Conservation (phyloP, 37 sponge, comb jelly and placozoan genomes). For the Crambe crambe region DNA sequence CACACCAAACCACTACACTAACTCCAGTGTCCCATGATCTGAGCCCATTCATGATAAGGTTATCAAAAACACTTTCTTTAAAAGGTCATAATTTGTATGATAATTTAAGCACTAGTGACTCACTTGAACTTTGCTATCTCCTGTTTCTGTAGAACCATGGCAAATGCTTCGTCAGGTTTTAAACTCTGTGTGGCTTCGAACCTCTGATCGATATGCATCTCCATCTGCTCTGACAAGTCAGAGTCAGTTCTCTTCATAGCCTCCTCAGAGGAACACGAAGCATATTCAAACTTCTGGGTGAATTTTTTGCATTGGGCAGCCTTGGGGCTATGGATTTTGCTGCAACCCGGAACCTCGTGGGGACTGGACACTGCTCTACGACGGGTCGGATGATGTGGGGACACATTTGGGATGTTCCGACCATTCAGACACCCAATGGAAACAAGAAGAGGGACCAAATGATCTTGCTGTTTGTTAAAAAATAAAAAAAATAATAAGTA, state of each 20-base stretch:
- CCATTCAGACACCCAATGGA: constrained; percentile 22
- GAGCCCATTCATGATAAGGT: neutral
- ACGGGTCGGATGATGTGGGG: neutral
- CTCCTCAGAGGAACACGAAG: neutral
- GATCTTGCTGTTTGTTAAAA: constrained; percentile 24
- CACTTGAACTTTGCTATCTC: constrained; percentile 24
- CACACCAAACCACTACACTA: neutral
- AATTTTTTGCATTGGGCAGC: neutral
- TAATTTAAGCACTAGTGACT: neutral
- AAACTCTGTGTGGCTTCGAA: constrained; percentile 3
- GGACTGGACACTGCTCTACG: constrained; percentile 1
- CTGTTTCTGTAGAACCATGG: constrained; percentile 21
- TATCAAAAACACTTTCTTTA: too few species aligned
- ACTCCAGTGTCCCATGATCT: too few species aligned
- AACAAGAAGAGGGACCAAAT: constrained; percentile 24
- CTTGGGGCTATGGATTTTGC: neutral
- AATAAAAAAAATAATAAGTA: too few species aligned
- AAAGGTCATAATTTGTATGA: neutral
- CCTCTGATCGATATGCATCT: constrained; percentile 14
- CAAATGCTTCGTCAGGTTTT: constrained; percentile 28
- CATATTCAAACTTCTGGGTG: neutral
- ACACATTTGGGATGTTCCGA: neutral
- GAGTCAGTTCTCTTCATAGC: neutral
- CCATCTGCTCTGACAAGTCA: constrained; percentile 20
- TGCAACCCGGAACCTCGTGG: constrained; percentile 3